Conservation (phyloP, 1,140 invertebrate species). For the Drosophila saltans region DNA sequence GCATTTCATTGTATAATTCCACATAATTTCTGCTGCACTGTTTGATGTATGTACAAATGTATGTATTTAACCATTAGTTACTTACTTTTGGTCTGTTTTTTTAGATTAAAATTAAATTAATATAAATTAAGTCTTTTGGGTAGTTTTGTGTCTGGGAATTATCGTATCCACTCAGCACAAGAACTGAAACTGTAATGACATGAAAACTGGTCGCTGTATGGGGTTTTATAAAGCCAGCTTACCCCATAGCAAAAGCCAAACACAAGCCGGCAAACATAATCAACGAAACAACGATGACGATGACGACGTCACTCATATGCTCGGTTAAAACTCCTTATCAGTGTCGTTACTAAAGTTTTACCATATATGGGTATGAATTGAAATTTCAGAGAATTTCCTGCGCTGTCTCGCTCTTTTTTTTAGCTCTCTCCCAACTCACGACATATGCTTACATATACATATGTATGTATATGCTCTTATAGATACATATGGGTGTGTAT, state of each 20-base stretch:
- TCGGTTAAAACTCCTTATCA: slow-evolving; percentile 60
- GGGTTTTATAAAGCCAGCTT: slow-evolving; percentile 75
- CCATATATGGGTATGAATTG: slow-evolving; percentile 83
- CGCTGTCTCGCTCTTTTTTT: slow-evolving; percentile 16
- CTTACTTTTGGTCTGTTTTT: slow-evolving; percentile 82
- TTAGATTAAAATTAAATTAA: slow-evolving; percentile 82
- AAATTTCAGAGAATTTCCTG: slow-evolving; percentile 60
- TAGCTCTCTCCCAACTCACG: not conserved
- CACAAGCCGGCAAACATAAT: slow-evolving; percentile 43
- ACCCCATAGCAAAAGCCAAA: slow-evolving; percentile 9
- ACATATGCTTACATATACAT: slow-evolving; percentile 2
- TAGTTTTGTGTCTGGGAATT: slow-evolving; percentile 72
- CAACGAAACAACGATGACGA: slow-evolving; percentile 9
- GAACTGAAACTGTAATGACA: slow-evolving; percentile 83
- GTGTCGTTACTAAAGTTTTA: slow-evolving; percentile 66
- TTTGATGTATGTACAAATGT: slow-evolving; percentile 18
- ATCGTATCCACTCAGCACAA: slow-evolving; percentile 81
- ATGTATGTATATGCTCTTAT: not conserved
- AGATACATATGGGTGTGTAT: slow-evolving; percentile 16
- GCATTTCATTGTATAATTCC: not conserved
- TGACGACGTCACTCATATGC: slow-evolving; percentile 30
- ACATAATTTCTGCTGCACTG: slow-evolving; percentile 6
- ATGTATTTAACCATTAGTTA: slow-evolving; percentile 38
- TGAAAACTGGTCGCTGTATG: slow-evolving; percentile 77
- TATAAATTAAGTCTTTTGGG: slow-evolving; percentile 82